These are phyloP conservation scores for Phaedon cochleariae DNA, from an alignment of 2,888 invertebrate genomes.

Conservation along the genomic window DNA sequence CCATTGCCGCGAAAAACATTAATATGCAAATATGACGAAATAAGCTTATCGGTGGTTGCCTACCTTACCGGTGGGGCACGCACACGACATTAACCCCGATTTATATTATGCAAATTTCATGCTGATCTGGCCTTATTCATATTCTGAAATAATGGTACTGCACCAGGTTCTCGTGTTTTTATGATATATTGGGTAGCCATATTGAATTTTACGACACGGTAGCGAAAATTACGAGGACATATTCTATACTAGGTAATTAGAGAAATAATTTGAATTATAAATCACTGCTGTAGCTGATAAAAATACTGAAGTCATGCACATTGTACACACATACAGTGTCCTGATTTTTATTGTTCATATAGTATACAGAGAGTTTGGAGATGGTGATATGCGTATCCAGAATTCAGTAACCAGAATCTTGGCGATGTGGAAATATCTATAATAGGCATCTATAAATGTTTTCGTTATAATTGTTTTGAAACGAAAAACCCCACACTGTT, in stretches of 20 bases:
- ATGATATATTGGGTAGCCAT: constrained; percentile 62
- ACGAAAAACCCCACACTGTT: no score
- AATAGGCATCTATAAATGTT: no score
- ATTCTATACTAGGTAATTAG: constrained; percentile 25
- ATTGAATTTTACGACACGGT: constrained; percentile 59
- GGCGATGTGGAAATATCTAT: no score
- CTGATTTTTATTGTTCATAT: no score
- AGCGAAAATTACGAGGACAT: constrained; percentile 43
- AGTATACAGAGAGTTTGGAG: no score
- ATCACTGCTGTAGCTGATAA: no score
- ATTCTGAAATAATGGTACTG: constrained; percentile 62
- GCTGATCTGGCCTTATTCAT: constrained; percentile 61
- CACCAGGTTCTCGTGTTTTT: constrained; percentile 57
- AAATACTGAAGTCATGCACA: no score
- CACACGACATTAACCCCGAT: constrained; percentile 64
- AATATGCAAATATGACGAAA: constrained; percentile 55
- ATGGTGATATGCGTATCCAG: no score
- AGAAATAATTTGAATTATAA: no score
- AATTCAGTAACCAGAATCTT: no score
- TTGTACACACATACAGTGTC: no score
- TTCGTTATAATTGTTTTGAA: no score
- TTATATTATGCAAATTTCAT: constrained; percentile 62
- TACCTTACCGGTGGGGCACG: constrained; percentile 59
- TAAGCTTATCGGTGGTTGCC: constrained; percentile 60
- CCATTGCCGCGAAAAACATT: constrained; percentile 45